phyloP scores from a whole-genome alignment of 2,113 vertebrate species.

The Chloropsis cyanopogon region DNA sequence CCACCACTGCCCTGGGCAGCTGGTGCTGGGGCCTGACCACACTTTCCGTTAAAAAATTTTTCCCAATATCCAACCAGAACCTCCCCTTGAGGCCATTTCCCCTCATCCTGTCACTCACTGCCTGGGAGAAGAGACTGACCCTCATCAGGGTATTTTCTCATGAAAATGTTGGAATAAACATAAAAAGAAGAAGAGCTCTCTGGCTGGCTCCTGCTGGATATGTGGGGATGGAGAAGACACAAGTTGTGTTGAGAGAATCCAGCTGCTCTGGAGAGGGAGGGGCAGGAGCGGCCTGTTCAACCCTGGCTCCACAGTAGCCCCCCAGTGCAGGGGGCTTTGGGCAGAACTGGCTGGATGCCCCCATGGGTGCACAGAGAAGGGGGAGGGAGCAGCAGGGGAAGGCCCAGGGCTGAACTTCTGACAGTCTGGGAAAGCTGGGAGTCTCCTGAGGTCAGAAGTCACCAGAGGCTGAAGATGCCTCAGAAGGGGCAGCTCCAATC shows the following conservation, averaged over 20 bases:
- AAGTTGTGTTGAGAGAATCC: background rate
- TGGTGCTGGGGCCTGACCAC: background rate
- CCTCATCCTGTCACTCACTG: background rate
- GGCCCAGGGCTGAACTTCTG: background rate
- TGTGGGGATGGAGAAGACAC: background rate
- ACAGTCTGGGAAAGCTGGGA: background rate
- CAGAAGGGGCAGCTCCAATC: background rate
- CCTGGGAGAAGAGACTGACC: background rate
- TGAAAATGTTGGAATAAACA: background rate
- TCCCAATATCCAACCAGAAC: background rate
- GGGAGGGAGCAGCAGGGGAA: background rate
- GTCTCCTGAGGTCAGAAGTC: background rate
- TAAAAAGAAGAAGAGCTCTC: background rate
- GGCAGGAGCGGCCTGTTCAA: background rate
- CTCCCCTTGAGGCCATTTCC: background rate
- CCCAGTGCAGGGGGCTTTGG: background rate
- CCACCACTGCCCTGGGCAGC: background rate
- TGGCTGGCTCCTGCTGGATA: background rate
- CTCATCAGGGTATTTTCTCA: background rate
- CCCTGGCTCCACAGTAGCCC: background rate
- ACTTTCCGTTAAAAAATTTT: background rate
- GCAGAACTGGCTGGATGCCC: background rate
- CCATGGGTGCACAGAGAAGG: background rate
- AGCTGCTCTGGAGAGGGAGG: background rate
- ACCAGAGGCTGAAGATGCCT: background rate